Conservation (phyloP, 2,888 invertebrate genomes). For the Meloe dianella region DNA sequence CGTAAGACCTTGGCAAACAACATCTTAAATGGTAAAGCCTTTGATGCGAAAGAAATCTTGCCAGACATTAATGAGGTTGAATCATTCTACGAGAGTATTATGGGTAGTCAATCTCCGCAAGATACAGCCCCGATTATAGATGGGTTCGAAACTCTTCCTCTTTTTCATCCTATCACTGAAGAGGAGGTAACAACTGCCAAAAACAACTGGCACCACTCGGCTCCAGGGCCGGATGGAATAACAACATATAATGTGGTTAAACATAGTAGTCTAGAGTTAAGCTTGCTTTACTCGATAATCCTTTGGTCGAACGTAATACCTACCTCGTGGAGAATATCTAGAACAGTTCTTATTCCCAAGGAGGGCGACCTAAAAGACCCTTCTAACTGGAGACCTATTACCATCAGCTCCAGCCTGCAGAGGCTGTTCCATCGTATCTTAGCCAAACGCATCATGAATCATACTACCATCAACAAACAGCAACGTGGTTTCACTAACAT, state of each 20-base stretch:
- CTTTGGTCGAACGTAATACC: slow-evolving; percentile 27
- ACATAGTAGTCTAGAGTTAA: slow-evolving; percentile 13
- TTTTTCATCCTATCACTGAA: background rate
- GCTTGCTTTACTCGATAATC: slow-evolving; percentile 27
- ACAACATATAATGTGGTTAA: background rate
- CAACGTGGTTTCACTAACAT: slow-evolving; percentile 39
- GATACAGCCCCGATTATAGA: background rate
- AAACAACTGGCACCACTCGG: background rate
- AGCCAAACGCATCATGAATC: background rate
- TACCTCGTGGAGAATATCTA: slow-evolving; percentile 19
- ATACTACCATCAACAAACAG: too few relatives aligned
- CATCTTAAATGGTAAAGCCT: slow-evolving; percentile 17
- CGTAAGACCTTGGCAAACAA: slow-evolving; percentile 14
- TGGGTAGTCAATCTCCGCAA: background rate
- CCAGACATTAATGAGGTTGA: slow-evolving; percentile 20
- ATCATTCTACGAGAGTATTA: slow-evolving; percentile 16
- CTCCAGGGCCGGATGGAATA: slow-evolving; percentile 11
- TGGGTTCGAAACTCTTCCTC: background rate
- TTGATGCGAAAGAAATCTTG: background rate
- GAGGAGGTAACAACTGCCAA: background rate
- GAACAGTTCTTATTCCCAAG: slow-evolving; percentile 36
- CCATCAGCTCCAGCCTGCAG: slow-evolving; percentile 33
- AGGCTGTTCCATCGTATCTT: slow-evolving; percentile 32
- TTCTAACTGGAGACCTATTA: slow-evolving; percentile 39
- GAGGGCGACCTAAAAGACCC: slow-evolving; percentile 28